Percentiles rank a stretch among this genome's conserved stretches.
Evolutionary conservation across 2,888 invertebrate species (phyloP).

Genomic region (Pharmacophagus antenor): DNA sequence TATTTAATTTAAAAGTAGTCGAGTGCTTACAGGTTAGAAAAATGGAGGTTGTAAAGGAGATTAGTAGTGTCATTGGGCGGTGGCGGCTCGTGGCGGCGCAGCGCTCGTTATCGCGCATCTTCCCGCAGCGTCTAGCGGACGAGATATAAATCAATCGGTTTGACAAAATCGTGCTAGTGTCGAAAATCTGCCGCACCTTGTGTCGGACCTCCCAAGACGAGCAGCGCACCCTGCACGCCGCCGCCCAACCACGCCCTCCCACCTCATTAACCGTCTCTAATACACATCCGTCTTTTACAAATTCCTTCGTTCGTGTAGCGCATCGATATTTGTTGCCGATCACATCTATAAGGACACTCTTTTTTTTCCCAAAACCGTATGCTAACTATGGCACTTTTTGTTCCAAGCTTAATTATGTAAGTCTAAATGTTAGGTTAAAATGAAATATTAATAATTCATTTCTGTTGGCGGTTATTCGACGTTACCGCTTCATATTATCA

Average conservation of each 20-base stretch:
- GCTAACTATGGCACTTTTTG: conserved; percentile 20
- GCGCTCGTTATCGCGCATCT: conserved; percentile 58
- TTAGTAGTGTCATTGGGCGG: conserved; percentile 35
- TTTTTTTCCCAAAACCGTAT: conserved; percentile 6
- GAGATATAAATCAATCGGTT: conserved; percentile 72
- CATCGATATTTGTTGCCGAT: conserved; percentile 18
- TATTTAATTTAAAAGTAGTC: not conserved
- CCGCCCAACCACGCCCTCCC: conserved; percentile 60
- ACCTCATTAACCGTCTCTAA: conserved; percentile 75
- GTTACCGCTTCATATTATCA: not conserved
- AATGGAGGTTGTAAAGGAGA: not conserved
- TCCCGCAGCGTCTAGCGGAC: conserved; percentile 47
- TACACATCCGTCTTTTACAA: conserved; percentile 65
- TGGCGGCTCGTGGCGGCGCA: conserved; percentile 35
- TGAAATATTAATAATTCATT: not conserved
- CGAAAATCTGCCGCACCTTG: conserved; percentile 69
- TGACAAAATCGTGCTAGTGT: conserved; percentile 79
- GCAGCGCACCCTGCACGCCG: conserved; percentile 66
- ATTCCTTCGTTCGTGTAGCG: conserved; percentile 36
- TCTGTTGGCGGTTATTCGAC: not conserved
- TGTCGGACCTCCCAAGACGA: conserved; percentile 73
- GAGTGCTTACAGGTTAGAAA: not conserved
- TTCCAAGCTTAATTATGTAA: conserved; percentile 5
- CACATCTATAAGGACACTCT: conserved; percentile 12
- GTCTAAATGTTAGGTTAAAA: conserved; percentile 4